These are phyloP conservation scores for Cistogaster globosa DNA, from an alignment of 2,888 invertebrate genomes.

Conservation along the genomic window DNA sequence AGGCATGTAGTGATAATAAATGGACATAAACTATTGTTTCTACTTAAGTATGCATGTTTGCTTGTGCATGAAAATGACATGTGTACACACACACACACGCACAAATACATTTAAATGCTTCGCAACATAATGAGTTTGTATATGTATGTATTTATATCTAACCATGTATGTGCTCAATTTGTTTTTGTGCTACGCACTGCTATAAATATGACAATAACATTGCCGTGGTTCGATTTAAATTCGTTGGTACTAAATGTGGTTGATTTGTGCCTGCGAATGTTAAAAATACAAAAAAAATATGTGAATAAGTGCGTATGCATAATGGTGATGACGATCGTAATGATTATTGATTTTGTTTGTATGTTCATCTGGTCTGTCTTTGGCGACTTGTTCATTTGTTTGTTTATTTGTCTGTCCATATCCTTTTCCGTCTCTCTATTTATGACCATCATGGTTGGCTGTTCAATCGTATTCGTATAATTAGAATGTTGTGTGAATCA, in stretches of 20 bases:
- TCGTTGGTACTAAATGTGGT: constrained; percentile 67
- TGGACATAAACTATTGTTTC: constrained; percentile 42
- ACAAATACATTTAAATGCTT: constrained; percentile 21
- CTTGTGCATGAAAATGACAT: constrained; percentile 14
- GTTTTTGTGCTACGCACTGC: constrained; percentile 34
- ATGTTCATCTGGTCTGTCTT: constrained; percentile 34
- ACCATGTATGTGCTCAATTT: constrained; percentile 17
- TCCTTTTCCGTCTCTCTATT: constrained; percentile 26
- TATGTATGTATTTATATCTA: constrained; percentile 29
- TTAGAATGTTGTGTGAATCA: constrained; percentile 62
- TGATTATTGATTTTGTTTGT: constrained; percentile 53
- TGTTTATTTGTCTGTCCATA: constrained; percentile 28
- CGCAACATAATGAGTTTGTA: constrained; percentile 38
- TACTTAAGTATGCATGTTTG: constrained; percentile 11
- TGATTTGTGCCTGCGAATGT: constrained; percentile 38
- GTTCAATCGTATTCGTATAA: constrained; percentile 49
- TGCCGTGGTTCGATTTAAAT: constrained; percentile 67
- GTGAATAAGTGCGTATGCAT: neutral
- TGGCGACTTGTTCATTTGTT: constrained; percentile 39
- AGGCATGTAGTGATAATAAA: constrained; percentile 40
- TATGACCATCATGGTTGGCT: constrained; percentile 46
- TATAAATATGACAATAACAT: constrained; percentile 67
- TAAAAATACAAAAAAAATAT: neutral
- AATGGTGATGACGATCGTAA: constrained; percentile 15
- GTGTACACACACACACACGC: constrained; percentile 2